Evolutionary conservation across 2,888 invertebrate species (phyloP).

Genomic region (Lasioglossum zephyrum): DNA sequence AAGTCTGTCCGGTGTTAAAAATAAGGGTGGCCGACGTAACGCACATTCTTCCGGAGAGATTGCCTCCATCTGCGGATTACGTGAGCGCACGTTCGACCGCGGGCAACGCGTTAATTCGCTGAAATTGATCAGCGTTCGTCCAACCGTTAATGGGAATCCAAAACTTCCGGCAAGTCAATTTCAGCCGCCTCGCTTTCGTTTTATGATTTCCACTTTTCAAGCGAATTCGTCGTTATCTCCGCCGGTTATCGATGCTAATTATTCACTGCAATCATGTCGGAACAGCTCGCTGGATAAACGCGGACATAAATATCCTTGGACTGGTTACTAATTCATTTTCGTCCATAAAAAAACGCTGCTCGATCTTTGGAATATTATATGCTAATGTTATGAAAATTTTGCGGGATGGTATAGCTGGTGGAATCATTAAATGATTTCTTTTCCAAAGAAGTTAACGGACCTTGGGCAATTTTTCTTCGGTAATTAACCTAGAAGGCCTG

Average conservation of each 20-base stretch:
- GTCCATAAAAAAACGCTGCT: not conserved
- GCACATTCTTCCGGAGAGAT: conserved; percentile 23
- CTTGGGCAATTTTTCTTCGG: not conserved
- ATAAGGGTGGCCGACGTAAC: conserved; percentile 32
- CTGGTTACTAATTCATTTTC: not conserved
- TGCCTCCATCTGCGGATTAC: not conserved
- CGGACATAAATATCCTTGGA: not conserved
- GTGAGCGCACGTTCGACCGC: not conserved
- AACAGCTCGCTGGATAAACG: not conserved
- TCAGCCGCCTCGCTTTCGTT: not conserved
- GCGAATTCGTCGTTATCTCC: not conserved
- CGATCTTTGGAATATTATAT: not conserved
- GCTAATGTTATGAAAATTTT: not conserved
- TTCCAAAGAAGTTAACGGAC: not conserved
- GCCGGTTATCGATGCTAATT: not conserved
- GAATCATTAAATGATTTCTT: not conserved
- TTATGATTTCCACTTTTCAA: not conserved
- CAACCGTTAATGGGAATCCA: not conserved
- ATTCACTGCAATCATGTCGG: not conserved
- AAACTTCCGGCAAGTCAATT: not conserved
- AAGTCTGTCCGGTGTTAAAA: conserved; percentile 47
- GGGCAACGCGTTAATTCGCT: not conserved
- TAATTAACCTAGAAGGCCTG: not conserved
- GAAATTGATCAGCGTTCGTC: not conserved
- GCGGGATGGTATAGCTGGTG: not conserved